These are phyloP conservation scores for Scaptomyza hsui DNA, from an alignment of 1,140 invertebrate genomes.

Conservation along the genomic window DNA sequence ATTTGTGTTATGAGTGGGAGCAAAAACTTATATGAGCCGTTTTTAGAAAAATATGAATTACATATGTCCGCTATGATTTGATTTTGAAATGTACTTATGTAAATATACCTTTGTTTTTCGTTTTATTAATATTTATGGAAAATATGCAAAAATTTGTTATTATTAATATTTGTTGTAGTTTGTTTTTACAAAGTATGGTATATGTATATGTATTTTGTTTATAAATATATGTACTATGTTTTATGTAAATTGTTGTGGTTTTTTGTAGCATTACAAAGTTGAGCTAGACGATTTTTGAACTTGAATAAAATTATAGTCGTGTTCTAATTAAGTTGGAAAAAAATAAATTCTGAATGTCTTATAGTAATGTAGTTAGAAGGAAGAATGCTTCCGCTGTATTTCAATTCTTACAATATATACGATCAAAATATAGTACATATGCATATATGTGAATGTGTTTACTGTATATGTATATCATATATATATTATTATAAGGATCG, in stretches of 20 bases:
- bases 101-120: conserved; percentile 9
- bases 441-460: conserved; percentile 56
- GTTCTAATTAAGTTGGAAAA: conserved; percentile 11
- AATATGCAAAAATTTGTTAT: conserved; percentile 39
- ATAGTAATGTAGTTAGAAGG: conserved; percentile 28
- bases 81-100: conserved; percentile 38
- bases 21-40: conserved; percentile 70
- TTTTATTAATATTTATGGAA: conserved; percentile 21
- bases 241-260: conserved; percentile 41
- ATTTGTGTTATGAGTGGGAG: conserved; percentile 32
- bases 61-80: conserved; percentile 46
- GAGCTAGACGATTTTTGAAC: conserved; percentile 26
- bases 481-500: conserved; percentile 44
- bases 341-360: not conserved
- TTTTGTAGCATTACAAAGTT: conserved; percentile 30
- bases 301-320: conserved; percentile 31
- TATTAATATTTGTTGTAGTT: conserved; percentile 8
- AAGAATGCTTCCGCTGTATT: conserved; percentile 13
- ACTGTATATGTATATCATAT: conserved; percentile 32
- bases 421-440: conserved; percentile 81
- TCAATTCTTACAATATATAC: conserved; percentile 46
- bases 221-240: conserved; percentile 21
- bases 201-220: conserved; percentile 37
- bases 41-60: conserved; percentile 75
- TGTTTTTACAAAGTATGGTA: conserved; percentile 28